phyloP scores from a whole-genome alignment of 2,888 invertebrate genomes.

The Mythimna ferrago region DNA sequence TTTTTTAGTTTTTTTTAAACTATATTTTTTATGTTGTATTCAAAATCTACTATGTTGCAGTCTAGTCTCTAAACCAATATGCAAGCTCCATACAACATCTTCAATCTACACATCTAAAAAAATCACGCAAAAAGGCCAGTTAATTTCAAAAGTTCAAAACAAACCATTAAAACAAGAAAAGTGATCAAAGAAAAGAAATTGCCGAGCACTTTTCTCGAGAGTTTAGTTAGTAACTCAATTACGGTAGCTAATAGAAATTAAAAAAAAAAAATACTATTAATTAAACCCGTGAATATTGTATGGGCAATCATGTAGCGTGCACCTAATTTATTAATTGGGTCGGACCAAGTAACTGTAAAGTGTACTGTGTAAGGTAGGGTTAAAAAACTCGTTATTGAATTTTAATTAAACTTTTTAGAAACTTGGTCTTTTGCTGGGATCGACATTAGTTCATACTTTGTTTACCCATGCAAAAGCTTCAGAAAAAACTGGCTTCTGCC shows the following conservation, averaged over 20 bases:
- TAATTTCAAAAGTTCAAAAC: constrained; percentile 24
- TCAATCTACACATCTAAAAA: neutral
- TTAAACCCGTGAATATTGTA: constrained; percentile 49
- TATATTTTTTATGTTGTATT: too few relatives aligned
- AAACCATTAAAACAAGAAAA: constrained; percentile 50
- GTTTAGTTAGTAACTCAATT: constrained; percentile 45
- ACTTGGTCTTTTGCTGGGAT: neutral
- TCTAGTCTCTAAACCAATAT: too few relatives aligned
- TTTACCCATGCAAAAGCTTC: neutral
- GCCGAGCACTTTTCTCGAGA: constrained; percentile 15
- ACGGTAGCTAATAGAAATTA: constrained; percentile 31
- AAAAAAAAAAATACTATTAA: constrained; percentile 50
- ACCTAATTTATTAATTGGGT: constrained; percentile 54
- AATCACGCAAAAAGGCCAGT: neutral
- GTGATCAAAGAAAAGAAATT: constrained; percentile 42
- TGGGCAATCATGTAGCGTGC: constrained; percentile 37
- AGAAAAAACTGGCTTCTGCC: too few relatives aligned
- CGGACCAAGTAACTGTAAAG: constrained; percentile 24
- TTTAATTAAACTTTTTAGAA: constrained; percentile 16
- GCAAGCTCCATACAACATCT: neutral
- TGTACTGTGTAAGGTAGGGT: constrained; percentile 6
- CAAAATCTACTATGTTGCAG: too few relatives aligned
- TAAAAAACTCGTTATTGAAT: constrained; percentile 31
- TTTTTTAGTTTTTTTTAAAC: too few relatives aligned
- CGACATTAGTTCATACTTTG: neutral